Evolutionary conservation across 2,888 invertebrate genomes (phyloP), one percentile per base, ranked within the genome.

Genomic region (Caenorhabditis becei): DNA sequence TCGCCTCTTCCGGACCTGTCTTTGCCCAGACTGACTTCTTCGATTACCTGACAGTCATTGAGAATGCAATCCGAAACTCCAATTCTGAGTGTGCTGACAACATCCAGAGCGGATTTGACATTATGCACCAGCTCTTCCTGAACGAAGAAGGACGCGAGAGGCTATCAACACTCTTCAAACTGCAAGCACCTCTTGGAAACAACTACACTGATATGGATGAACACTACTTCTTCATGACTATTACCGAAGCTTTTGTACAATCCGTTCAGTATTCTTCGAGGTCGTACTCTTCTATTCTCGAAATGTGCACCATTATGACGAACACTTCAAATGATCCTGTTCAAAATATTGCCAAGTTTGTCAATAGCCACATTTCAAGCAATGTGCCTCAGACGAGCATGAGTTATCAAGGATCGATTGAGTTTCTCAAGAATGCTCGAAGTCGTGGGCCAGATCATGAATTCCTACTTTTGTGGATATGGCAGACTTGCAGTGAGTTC

Each of bases 401-500:
- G 71, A 70, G 62, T 23, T 84, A 84, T 61, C 65, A 70, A 37
- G 65, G 66, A 16, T 47, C 77, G 66, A 61, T 84, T 16, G 62
- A 71, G 0, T 54, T 77, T 20, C 24, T 83, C 10, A 65, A 65
- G 16, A 70, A 77, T 47, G 83, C 82, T 26, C 72, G 72, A n/a
- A 16, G 41, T 11, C 65, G 47, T 26, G 78, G 82, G 23, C 72
- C 78, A 1, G 53, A 71, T 11, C 37, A 71, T 0, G 86, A 62
- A 1, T 84, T 78, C 1, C 59, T 67, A 16, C 94, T 97, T 0
- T 95, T 95, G 89, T 97, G 97, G 97, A 94, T 94, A 77, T 97
- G 96, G 91, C 97, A 97, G 92, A 97, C 97, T 0, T 97, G 97
- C 91, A 96, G 95, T 0, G 97, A 97, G 92, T 97, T 97, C 91